These are phyloP conservation scores for Steromphala cineraria DNA, from an alignment of 2,888 invertebrate genomes.

Conservation along the genomic window DNA sequence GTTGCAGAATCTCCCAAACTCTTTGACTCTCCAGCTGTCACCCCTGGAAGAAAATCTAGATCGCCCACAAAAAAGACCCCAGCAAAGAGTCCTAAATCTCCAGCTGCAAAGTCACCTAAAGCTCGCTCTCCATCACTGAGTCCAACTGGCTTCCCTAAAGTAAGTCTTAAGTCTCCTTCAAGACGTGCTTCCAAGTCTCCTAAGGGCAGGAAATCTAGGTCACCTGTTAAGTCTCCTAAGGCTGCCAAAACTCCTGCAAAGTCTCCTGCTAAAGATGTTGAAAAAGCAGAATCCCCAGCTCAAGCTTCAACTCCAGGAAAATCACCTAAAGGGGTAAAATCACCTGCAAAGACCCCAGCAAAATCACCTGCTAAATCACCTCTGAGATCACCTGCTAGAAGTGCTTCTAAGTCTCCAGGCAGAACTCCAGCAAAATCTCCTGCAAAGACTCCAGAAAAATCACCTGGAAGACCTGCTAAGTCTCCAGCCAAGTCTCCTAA, in stretches of 20 bases:
- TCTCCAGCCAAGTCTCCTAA: background rate
- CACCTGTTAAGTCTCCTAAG: constrained; percentile 21
- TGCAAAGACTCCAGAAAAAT: constrained; percentile 3
- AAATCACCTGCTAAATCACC: background rate
- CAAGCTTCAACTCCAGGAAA: background rate
- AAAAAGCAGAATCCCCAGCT: background rate
- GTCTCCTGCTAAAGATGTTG: constrained; percentile 1
- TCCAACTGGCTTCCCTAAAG: constrained; percentile 5
- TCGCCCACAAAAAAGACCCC: constrained; percentile 27
- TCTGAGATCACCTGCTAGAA: background rate
- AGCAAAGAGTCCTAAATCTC: constrained; percentile 22
- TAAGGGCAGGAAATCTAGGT: background rate
- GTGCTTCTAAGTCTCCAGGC: background rate
- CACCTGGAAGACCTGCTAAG: constrained; percentile 10
- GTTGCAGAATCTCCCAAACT: constrained; percentile 1
- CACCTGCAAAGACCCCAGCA: constrained; percentile 5
- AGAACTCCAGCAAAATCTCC: background rate
- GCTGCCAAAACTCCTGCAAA: constrained; percentile 13
- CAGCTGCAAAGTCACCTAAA: background rate
- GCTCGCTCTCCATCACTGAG: background rate
- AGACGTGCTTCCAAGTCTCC: background rate
- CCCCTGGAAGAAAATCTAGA: background rate
- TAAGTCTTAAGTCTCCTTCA: background rate
- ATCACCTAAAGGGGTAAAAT: background rate
- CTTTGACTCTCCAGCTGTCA: background rate